Evolutionary conservation across 2,797 vertebrate genomes (phyloP).

Genomic region (Sebastes trivittatus): DNA sequence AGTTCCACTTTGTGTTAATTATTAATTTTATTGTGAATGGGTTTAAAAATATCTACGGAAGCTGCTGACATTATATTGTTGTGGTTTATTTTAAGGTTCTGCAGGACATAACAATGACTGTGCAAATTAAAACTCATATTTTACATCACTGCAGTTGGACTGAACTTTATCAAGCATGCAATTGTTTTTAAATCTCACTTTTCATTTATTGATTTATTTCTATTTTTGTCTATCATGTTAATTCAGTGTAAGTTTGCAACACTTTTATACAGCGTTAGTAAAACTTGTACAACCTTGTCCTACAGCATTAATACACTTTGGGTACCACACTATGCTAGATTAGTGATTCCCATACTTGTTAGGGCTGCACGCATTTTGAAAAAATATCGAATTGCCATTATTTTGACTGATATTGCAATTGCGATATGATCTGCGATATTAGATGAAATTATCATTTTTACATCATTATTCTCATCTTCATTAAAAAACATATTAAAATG

Average conservation of each 20-base stretch:
- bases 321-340: neutral
- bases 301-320: no score
- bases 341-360: neutral
- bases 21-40: neutral
- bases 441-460: no score
- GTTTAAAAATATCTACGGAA: neutral
- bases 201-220: neutral
- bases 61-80: neutral
- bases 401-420: no score
- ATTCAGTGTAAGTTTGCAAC: neutral
- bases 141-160: neutral
- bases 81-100: neutral
- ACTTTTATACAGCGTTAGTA: no score
- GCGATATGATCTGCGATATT: no score
- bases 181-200: neutral
- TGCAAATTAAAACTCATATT: neutral
- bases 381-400: no score
- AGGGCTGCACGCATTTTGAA: no score
- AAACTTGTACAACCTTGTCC: no score
- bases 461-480: no score
- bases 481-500: no score
- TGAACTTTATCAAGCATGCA: neutral
- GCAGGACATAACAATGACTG: neutral
- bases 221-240: neutral
- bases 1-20: neutral